A percentile compares a stretch with the other conserved stretches of the same genome.
These are phyloP conservation scores for Pipistrellus pipistrellus DNA, from an alignment of 2,797 vertebrate genomes.

Conservation along the genomic window DNA sequence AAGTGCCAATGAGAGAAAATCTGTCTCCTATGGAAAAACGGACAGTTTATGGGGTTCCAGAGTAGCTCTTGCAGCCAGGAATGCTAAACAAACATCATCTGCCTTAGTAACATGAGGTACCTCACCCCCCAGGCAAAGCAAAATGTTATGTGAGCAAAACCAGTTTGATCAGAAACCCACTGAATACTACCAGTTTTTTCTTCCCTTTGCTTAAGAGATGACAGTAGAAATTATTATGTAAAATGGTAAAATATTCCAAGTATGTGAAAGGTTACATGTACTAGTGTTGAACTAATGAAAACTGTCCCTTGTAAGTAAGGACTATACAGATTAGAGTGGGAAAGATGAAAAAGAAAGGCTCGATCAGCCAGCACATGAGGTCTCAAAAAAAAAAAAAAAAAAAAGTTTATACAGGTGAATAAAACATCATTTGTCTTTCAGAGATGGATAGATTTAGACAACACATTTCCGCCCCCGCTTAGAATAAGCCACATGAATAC, in stretches of 20 bases:
- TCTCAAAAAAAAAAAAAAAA: not conserved
- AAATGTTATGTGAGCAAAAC: not conserved
- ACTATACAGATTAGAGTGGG: not conserved
- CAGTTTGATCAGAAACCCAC: not conserved
- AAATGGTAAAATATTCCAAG: conserved; percentile 32
- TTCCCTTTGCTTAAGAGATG: not conserved
- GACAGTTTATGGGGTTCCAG: not conserved
- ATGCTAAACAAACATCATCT: not conserved
- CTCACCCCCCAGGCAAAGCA: not conserved
- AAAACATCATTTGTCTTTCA: not conserved
- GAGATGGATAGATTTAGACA: not conserved
- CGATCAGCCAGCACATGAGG: not conserved
- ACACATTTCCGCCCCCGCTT: not conserved
- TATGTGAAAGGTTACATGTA: not conserved
- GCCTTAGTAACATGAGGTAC: not conserved
- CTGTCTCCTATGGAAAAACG: not conserved
- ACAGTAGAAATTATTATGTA: not conserved
- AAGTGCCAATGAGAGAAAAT: not conserved
- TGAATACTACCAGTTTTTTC: not conserved
- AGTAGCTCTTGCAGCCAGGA: not conserved
- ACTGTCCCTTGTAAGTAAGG: not conserved
- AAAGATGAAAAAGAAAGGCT: conserved; percentile 18
- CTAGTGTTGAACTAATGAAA: not conserved
- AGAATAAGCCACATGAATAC: not conserved
- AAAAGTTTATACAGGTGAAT: not conserved